A percentile compares a stretch with the other conserved stretches of the same genome.
Evolutionary conservation across 2,888 invertebrate species (phyloP).

Genomic region (Amphipyra tragopoginis): DNA sequence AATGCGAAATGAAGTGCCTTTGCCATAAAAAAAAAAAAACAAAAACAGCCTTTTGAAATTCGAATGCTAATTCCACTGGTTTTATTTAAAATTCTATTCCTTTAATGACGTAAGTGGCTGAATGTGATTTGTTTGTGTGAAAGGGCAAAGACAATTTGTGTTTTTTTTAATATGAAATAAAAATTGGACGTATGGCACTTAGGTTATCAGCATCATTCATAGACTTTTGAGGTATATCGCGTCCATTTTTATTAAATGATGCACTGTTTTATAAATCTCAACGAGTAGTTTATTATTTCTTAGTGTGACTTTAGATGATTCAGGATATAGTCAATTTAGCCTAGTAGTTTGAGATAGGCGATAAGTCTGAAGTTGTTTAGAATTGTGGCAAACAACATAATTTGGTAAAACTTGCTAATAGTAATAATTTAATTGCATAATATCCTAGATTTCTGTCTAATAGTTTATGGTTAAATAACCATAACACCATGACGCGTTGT

Average conservation of each 20-base stretch:
- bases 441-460: too few relatives aligned
- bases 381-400: slow-evolving; percentile 16
- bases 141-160: slow-evolving; percentile 22
- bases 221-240: background rate
- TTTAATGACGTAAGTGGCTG: slow-evolving; percentile 79
- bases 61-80: slow-evolving; percentile 59
- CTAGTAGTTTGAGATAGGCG: slow-evolving; percentile 55
- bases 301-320: slow-evolving; percentile 35
- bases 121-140: slow-evolving; percentile 51
- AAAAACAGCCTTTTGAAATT: slow-evolving; percentile 58
- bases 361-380: slow-evolving; percentile 26
- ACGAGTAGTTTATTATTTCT: slow-evolving; percentile 32
- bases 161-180: background rate
- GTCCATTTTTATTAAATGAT: slow-evolving; percentile 46
- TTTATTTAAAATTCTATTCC: slow-evolving; percentile 58
- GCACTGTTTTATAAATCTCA: slow-evolving; percentile 45
- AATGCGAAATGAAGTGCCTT: slow-evolving; percentile 59
- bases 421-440: background rate
- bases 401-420: slow-evolving; percentile 7
- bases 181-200: slow-evolving; percentile 13
- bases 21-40: slow-evolving; percentile 50
- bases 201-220: slow-evolving; percentile 4
- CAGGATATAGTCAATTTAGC: slow-evolving; percentile 53
- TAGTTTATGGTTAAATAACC: too few relatives aligned
- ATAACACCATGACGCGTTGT: too few relatives aligned